These are phyloP conservation scores for Serrognathus titanus DNA, from an alignment of 2,888 invertebrate species.

Conservation along the genomic window DNA sequence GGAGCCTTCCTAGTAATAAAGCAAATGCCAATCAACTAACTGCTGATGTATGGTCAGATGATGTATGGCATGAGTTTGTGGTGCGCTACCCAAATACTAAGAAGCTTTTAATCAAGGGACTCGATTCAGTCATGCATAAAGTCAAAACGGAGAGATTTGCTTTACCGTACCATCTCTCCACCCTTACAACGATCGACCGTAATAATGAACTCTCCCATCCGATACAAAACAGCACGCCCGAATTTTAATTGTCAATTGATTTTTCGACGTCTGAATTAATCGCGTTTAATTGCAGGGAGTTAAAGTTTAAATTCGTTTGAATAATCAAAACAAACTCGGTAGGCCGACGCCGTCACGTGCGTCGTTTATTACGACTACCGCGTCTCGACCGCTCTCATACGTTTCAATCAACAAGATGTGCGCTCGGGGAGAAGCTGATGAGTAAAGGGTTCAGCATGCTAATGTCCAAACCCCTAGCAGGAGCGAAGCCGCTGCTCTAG, in stretches of 20 bases:
- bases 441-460: conserved; percentile 1
- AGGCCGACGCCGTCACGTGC: background rate
- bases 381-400: background rate
- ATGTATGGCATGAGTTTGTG: background rate
- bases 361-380: background rate
- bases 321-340: no score
- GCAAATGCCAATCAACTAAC: background rate
- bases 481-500: conserved; percentile 21
- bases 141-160: conserved; percentile 2
- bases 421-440: background rate
- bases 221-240: no score
- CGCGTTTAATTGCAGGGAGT: no score
- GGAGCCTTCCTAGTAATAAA: background rate
- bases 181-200: background rate
- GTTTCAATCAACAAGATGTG: background rate
- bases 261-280: no score
- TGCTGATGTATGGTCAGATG: background rate
- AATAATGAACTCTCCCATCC: no score
- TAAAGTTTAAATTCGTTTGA: no score
- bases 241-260: no score
- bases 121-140: conserved; percentile 1
- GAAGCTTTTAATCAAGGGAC: conserved; percentile 1
- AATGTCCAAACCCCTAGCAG: background rate
- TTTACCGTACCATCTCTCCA: background rate
- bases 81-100: background rate